Evolutionary conservation across 2,888 invertebrate genomes (phyloP).

Genomic region (Encarsia formosa): DNA sequence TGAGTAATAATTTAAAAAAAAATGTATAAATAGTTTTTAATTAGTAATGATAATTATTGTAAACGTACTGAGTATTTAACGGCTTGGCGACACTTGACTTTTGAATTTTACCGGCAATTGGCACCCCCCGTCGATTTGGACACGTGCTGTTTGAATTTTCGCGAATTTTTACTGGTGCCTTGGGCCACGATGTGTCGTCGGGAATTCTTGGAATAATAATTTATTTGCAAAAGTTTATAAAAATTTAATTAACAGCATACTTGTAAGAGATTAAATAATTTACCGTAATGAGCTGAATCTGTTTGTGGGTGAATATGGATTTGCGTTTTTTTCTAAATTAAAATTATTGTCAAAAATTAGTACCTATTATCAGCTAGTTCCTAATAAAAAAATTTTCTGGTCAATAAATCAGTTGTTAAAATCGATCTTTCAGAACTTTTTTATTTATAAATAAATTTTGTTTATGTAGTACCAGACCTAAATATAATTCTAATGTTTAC

Average conservation of each 20-base stretch:
- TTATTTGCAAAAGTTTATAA: background rate
- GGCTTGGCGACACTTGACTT: conserved; percentile 37
- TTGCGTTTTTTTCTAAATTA: conserved; percentile 8
- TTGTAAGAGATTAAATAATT: too few relatives aligned
- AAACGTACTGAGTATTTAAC: conserved; percentile 35
- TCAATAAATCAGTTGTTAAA: too few relatives aligned
- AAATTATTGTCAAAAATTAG: background rate
- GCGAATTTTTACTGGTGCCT: conserved; percentile 40
- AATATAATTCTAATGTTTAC: too few relatives aligned
- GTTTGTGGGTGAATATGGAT: background rate
- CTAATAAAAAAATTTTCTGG: too few relatives aligned
- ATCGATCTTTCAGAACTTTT: too few relatives aligned
- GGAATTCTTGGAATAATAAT: conserved; percentile 37
- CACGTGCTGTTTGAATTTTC: conserved; percentile 35
- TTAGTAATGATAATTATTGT: too few relatives aligned
- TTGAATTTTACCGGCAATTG: conserved; percentile 36
- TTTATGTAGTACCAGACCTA: too few relatives aligned
- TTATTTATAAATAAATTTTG: too few relatives aligned
- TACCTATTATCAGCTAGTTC: too few relatives aligned
- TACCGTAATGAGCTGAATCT: conserved; percentile 40
- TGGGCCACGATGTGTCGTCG: conserved; percentile 46
- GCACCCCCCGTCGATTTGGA: conserved; percentile 38
- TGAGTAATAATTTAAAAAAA: too few relatives aligned
- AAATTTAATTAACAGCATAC: background rate
- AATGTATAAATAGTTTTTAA: too few relatives aligned